Evolutionary conservation across 2,888 invertebrate genomes (phyloP), one percentile per base, ranked within the genome.

Genomic region (Zootermopsis nevadensis): DNA sequence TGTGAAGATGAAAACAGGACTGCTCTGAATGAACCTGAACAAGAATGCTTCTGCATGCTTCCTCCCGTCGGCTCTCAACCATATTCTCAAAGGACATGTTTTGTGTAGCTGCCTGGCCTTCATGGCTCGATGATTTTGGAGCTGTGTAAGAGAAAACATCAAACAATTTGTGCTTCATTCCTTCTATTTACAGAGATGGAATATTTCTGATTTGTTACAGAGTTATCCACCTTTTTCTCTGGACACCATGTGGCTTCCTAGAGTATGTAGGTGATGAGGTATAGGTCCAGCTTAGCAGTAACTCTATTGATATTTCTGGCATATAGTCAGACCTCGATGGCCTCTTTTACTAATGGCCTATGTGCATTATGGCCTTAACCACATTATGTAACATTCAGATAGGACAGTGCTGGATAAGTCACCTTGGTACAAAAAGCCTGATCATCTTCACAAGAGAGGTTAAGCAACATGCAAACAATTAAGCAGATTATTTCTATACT

Each of bases 11-110:
- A 77, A 88, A 89, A 87, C 92, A 93, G 0, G 95, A 95, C 77
- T 93, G 91, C 82, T 93, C 92, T 0, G 95, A 94, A 87, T 94
- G 93, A 1, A 96, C 94, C 90, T 96, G 95, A 8, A 97, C 93
- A 53, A 96, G 89, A 82, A 96, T 90, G 89, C 95, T 95, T 84
- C 92, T 91, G 80, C 89, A 90, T 0, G 96, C 95, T 88, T 96
- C 92, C 3, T 89, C 88, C 88, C 93, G 92, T 86, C 95, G 92
- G 35, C 89, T 89, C 66, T 90, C 89, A 74, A 94, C 89, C 85
- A 93, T 89, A 84, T 93, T 92, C 84, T 94, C 92, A 89, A 94
- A 93, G 10, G 89, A 88, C 66, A 88, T 35, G 8, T 30, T 48
- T 30, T 22, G 15, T 27, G 7, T 7, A 24, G 31, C 19, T 27